Evolutionary conservation across 2,888 invertebrate genomes (phyloP), one percentile per base, ranked within the genome.

Genomic region (Smittia aterrima): DNA sequence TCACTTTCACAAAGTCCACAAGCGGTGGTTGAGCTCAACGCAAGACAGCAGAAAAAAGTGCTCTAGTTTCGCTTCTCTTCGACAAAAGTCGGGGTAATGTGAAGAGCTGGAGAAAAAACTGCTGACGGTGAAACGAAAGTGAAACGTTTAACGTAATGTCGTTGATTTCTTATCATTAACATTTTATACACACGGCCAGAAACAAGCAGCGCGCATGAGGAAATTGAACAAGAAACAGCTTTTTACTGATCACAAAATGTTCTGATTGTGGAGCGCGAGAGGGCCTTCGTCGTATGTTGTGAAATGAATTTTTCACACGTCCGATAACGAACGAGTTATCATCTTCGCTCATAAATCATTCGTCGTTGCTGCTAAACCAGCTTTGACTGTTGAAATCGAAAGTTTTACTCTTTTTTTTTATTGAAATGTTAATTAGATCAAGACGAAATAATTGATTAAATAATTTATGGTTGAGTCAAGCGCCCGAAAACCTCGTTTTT

Each of bases 371-470:
- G 25, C 64, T 4, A 64, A 64, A 64, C 64, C 64, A 20, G 64
- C 22, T 27, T 64, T n/a, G n/a, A 16, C 25, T 27, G 53, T 22
- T 71, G 58, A 71, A 71, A 71, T 71, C 58, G 71, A 71, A 71
- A 71, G 70, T 53, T 22, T 25, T 68, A 22, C 22, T 47, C 24
- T 70, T 53, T 20, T 32, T 41, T 20, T 71, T 58, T 71, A 71
- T 71, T 58, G 71, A 71, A 53, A 22, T 71, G 71, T 71, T 54
- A 71, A 71, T 58, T 71, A 27, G 71, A 54, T 54, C 32, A 22
- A 54, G 58, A 66, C 53, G 71, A 71, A 71, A 71, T 71, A 71
- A 71, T 71, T 71, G 71, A 71, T 71, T 71, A 71, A 71, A 58
- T 71, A 71, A 71, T 71, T 71, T 67, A 58, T 58, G 58, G 58